phyloP scores from a whole-genome alignment of 1,140 invertebrate genomes.

The Hypsibius dujardini region DNA sequence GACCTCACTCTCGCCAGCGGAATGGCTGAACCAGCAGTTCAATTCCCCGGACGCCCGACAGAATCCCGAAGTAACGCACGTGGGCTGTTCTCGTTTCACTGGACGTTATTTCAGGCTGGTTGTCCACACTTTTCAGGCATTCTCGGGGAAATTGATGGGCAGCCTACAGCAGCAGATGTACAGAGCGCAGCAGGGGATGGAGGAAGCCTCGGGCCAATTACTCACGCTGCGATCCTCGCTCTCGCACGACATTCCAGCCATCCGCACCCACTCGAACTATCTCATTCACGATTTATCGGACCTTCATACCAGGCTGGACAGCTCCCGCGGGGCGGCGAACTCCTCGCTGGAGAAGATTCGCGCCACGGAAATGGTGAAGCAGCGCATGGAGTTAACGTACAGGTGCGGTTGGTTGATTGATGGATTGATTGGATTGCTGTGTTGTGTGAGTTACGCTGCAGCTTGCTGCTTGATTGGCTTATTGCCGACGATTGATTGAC shows the following conservation, averaged over 20 bases:
- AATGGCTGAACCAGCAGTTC: constrained; percentile 11
- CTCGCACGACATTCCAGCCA: neutral
- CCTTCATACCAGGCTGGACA: neutral
- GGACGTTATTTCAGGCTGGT: neutral
- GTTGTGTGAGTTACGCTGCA: too few relatives aligned
- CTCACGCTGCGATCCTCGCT: neutral
- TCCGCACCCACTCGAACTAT: neutral
- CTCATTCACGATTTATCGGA: neutral
- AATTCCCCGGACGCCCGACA: neutral
- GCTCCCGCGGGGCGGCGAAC: neutral
- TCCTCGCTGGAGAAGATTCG: neutral
- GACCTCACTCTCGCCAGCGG: neutral
- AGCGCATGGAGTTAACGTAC: neutral
- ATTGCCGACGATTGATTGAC: too few relatives aligned
- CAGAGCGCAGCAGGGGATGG: neutral
- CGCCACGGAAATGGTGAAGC: constrained; percentile 10
- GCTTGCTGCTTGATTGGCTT: too few relatives aligned
- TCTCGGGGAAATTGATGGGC: neutral
- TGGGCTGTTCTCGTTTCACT: neutral
- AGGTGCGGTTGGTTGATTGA: too few relatives aligned
- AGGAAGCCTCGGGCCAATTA: neutral
- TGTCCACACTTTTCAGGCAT: neutral
- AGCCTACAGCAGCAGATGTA: constrained; percentile 5
- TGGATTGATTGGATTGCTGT: too few relatives aligned
- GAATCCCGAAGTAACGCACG: neutral